phyloP scores from a whole-genome alignment of 2,888 invertebrate genomes.

The Cataglyphis albicans region DNA sequence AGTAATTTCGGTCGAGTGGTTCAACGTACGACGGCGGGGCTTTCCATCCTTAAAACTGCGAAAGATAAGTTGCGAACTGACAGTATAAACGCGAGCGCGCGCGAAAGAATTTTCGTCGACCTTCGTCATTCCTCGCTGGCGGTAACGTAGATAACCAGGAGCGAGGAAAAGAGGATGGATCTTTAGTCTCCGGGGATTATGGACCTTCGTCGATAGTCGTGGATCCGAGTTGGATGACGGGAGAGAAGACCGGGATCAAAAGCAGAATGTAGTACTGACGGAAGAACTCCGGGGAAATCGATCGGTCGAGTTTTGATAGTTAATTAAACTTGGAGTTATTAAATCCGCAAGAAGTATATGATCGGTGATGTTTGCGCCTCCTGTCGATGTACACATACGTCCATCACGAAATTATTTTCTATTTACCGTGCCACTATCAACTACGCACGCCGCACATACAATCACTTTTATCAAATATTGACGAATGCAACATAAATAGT shows the following conservation, averaged over 20 bases:
- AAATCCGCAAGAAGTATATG: constrained; percentile 81
- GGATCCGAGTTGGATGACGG: constrained; percentile 55
- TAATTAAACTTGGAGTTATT: constrained; percentile 85
- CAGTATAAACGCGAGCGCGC: constrained; percentile 37
- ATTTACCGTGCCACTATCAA: constrained; percentile 31
- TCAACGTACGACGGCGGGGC: constrained; percentile 61
- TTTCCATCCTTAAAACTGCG: constrained; percentile 59
- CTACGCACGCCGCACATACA: constrained; percentile 1
- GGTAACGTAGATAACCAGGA: constrained; percentile 30
- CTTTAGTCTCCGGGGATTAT: constrained; percentile 70
- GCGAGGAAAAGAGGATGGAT: constrained; percentile 41
- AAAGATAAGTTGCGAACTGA: constrained; percentile 51
- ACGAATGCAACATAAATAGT: constrained; percentile 39
- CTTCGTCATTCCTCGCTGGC: constrained; percentile 49
- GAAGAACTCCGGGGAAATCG: constrained; percentile 79
- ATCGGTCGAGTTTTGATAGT: constrained; percentile 82
- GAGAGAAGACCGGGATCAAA: constrained; percentile 58
- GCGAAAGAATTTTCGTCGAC: constrained; percentile 64
- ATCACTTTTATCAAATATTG: constrained; percentile 55
- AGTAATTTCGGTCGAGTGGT: constrained; percentile 56
- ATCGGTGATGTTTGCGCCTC: constrained; percentile 53
- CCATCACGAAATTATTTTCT: constrained; percentile 49
- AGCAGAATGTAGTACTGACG: constrained; percentile 62
- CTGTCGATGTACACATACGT: constrained; percentile 26
- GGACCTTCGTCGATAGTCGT: constrained; percentile 60